phyloP scores from a whole-genome alignment of 2,113 vertebrate species.

The Prolemur simus region DNA sequence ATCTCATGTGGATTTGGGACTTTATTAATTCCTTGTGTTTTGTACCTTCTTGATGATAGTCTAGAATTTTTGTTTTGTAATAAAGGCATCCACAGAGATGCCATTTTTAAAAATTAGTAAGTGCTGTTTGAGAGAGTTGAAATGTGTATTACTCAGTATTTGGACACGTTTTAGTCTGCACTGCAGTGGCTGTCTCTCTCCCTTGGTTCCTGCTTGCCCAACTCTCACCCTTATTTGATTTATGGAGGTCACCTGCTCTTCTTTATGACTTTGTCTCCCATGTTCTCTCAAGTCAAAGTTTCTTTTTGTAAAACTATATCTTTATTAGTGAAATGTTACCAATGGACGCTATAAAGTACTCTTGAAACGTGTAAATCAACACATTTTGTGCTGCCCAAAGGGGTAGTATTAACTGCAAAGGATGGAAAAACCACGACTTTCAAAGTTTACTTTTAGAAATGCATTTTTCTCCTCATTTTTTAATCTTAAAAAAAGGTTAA shows the following conservation, averaged over 20 bases:
- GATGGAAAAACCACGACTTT: background rate
- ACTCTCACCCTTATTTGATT: background rate
- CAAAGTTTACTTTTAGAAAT: background rate
- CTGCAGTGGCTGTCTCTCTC: background rate
- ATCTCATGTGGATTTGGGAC: background rate
- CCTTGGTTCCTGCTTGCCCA: conserved; percentile 20
- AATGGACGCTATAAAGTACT: background rate
- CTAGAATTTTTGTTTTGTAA: conserved; percentile 39
- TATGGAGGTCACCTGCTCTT: background rate
- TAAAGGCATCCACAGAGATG: conserved; percentile 48
- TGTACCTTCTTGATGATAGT: background rate
- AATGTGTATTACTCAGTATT: conserved; percentile 18
- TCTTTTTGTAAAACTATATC: conserved; percentile 30
- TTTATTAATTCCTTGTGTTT: conserved; percentile 41
- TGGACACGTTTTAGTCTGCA: background rate
- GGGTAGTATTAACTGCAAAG: background rate
- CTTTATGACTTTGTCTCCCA: background rate
- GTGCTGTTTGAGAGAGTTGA: conserved; percentile 16
- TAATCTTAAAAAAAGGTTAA: background rate
- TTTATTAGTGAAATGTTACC: background rate
- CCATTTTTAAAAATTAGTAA: conserved; percentile 57
- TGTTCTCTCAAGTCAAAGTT: conserved; percentile 17
- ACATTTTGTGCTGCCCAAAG: background rate
- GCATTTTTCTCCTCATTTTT: background rate
- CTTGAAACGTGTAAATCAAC: background rate